Base-by-base conservation (phyloP, 2,113 vertebrate species). In the Lophius piscatorius region DNA sequence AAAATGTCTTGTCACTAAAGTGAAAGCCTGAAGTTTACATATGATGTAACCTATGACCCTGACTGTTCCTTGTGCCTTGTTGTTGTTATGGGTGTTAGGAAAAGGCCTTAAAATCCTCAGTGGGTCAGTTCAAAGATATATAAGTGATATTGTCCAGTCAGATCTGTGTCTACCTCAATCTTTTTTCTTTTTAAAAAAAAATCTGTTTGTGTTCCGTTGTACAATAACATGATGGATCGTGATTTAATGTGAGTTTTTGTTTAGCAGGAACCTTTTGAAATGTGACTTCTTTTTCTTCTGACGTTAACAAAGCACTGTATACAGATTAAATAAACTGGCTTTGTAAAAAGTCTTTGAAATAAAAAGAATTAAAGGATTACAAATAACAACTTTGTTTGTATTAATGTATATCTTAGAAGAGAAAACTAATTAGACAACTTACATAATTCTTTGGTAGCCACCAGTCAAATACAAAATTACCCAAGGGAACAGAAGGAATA, bases 11-110 rank as follows among this genome's bases (percentile, higher is more conserved):
- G 51, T 81, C 24, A 48, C 51, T 57, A 71, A 70, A 59, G 54
- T 76, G 28, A 79, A 6, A 69, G 23, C 62, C 59, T 78, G 36
- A 58, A 41, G 49, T 80, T 80, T 78, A 72, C 78, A 57, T 20
- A 62, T 35, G 70, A 76, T 69, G 71, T 79, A 76, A 80, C 64
- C 47, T 74, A 67, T 76, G 71, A 58, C 44, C 69, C 62, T 12
- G 50, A 74, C 51, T 76, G 70, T 76, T 56, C 80, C 58, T 73
- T 78, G 88, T 89, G 86, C 83, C 88, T 89, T 89, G 81, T 49
- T 80, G 60, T 80, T 73, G 46, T 80, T 44, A 57, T 70, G 44
- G 47, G 57, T 81, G 63, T 78, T 67, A 60, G 51, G 36, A 72
- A 72, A 86, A 81, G 71, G 76, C 81, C 81, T 89, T 84, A 79